Base-by-base conservation (phyloP, 2,113 vertebrate genomes). In the Tamias sibiricus region DNA sequence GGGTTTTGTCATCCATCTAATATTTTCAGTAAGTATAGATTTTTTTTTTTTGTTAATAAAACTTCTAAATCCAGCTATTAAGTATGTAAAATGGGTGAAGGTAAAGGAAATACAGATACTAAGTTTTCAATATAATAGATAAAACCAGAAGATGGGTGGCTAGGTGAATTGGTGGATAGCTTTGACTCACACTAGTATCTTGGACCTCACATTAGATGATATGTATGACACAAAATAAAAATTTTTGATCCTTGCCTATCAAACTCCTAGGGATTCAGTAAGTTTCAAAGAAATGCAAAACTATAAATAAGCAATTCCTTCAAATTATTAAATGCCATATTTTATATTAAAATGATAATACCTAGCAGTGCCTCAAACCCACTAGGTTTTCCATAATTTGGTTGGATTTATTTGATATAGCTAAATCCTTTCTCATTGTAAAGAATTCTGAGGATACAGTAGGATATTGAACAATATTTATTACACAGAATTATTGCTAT, bases 61-160 rank as follows among this genome's bases (percentile, higher is more conserved):
- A 74, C 72, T 94, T 95, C 44, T 80, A 96, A 88, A 83, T 66
- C 1, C 12, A 89, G 40, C 26, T n/a, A 72, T 47, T 71, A 91
- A 64, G 10, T 49, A 71, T 30, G 64, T 1, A 74, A 14, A 64
- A 40, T 3, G 28, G 12, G 40, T 59, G 2, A 72, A 76, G 75
- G 3, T 80, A 11, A 69, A 69, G 52, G 77, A 90, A 68, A 3
- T 57, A 69, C 1, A 35, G 8, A 32, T 20, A 47, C 17, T 37
- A 62, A 54, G 44, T 81, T 49, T 64, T 75, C 9, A 12, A 1
- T 81, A 26, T 62, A 66, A 49, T 4, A 88, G 7, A 4, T 40
- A 59, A 66, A 26, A 57, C n/a, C 6, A 77, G 74, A 74, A 81
- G 5, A 30, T 26, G 24, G 11, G 17, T 37, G 8, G 20, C n/a